Conservation (phyloP, 2,797 vertebrate genomes). For the Lagodon rhomboides region DNA sequence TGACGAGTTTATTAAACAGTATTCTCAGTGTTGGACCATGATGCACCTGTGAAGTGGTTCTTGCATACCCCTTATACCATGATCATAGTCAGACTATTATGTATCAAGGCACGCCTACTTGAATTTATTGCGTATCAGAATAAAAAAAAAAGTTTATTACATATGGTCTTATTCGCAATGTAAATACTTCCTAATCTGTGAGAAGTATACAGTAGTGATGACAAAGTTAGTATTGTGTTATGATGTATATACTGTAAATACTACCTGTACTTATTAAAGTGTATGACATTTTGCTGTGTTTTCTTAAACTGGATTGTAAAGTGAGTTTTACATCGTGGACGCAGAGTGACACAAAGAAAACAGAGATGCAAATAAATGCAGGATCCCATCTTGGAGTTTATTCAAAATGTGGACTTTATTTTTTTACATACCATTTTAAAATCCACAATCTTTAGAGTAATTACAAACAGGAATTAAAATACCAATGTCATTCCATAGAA, state of each 20-base stretch:
- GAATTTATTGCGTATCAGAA: conserved; percentile 69
- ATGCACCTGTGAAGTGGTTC: conserved; percentile 73
- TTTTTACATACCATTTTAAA: neutral
- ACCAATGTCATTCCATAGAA: neutral
- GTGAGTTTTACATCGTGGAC: conserved; percentile 63
- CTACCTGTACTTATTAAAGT: conserved; percentile 84
- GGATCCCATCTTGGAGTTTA: conserved; percentile 7
- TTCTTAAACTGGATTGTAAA: conserved; percentile 76
- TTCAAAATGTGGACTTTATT: neutral
- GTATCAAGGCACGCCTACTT: conserved; percentile 78
- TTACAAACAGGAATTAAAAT: neutral
- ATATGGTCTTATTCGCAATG: conserved; percentile 74
- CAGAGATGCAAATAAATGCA: conserved; percentile 44
- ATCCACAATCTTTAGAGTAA: fast-evolving
- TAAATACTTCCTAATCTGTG: conserved; percentile 77
- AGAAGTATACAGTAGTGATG: conserved; percentile 77
- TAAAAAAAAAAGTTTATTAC: conserved; percentile 40
- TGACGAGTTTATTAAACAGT: conserved; percentile 61
- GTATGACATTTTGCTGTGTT: conserved; percentile 83
- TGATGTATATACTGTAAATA: conserved; percentile 87
- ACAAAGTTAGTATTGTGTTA: conserved; percentile 75
- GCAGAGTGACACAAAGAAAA: conserved; percentile 28
- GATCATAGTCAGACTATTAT: conserved; percentile 72
- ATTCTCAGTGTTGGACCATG: conserved; percentile 70
- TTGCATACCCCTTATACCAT: conserved; percentile 69